Conservation (phyloP, 2,888 invertebrate genomes). For the Camptogramma bilineatum region DNA sequence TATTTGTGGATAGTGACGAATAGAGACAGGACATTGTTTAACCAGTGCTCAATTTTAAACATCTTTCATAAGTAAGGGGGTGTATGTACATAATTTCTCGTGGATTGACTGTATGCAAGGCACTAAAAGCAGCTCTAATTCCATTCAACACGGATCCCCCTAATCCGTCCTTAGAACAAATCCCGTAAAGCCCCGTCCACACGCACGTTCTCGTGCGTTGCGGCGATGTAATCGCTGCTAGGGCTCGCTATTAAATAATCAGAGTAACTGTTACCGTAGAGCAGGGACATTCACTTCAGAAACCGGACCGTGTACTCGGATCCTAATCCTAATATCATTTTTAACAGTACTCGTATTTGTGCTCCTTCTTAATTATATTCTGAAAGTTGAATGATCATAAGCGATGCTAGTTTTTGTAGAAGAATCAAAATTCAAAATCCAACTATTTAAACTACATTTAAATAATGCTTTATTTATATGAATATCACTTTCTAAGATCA, state of each 20-base stretch:
- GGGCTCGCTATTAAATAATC: constrained; percentile 4
- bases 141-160: constrained; percentile 26
- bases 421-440: neutral
- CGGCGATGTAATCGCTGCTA: constrained; percentile 27
- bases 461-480: too few species aligned
- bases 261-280: constrained; percentile 2
- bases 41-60: too few species aligned
- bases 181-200: constrained; percentile 27
- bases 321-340: neutral
- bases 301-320: neutral
- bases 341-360: too few species aligned
- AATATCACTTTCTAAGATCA: too few species aligned
- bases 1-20: too few species aligned
- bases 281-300: neutral
- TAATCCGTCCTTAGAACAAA: constrained; percentile 32
- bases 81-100: neutral
- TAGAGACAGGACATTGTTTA: too few species aligned
- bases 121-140: constrained; percentile 20
- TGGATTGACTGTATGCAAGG: neutral
- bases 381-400: too few species aligned
- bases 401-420: too few species aligned
- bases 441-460: neutral
- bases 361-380: too few species aligned
- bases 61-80: too few species aligned
- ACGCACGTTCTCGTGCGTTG: constrained; percentile 15